These are phyloP conservation scores for Borostomias antarcticus DNA, from an alignment of 2,797 vertebrate species.

Conservation along the genomic window DNA sequence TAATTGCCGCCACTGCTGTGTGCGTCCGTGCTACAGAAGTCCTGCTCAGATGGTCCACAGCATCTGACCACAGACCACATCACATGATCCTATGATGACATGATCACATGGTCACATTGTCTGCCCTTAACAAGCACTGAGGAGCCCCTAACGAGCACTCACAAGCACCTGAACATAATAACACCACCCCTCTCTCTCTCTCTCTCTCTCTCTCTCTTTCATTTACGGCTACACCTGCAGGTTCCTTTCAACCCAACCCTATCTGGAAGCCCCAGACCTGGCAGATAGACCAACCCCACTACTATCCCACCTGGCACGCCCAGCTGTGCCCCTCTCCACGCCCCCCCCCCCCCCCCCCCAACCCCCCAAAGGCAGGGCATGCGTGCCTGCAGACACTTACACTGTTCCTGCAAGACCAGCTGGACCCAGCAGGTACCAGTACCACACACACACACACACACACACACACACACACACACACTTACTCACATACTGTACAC, in stretches of 20 bases:
- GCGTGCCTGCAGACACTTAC: conserved; percentile 71
- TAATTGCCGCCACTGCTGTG: too few species aligned
- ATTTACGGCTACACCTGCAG: too few species aligned
- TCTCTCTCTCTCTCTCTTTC: not conserved
- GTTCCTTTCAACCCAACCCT: too few species aligned
- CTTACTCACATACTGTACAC: too few species aligned
- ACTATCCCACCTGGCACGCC: too few species aligned
- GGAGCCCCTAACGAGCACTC: conserved; percentile 27
- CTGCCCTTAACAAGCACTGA: too few species aligned
- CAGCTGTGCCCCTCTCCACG: too few species aligned
- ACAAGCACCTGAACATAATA: conserved; percentile 20
- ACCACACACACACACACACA: conserved; percentile 22
- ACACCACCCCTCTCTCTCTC: not conserved
- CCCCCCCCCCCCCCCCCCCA: too few species aligned
- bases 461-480: conserved; percentile 5
- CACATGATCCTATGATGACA: conserved; percentile 13
- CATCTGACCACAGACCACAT: conserved; percentile 31
- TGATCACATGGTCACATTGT: too few species aligned
- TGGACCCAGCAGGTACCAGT: conserved; percentile 67
- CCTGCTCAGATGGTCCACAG: not conserved
- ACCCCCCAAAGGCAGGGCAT: too few species aligned
- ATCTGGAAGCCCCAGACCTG: too few species aligned
- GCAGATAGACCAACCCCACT: too few species aligned
- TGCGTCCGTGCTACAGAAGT: not conserved
- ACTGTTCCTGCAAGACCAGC: conserved; percentile 61